A percentile compares a stretch with the other conserved stretches of the same genome.
These are phyloP conservation scores for Capromys pilorides DNA, from an alignment of 2,797 vertebrate genomes.

Conservation along the genomic window DNA sequence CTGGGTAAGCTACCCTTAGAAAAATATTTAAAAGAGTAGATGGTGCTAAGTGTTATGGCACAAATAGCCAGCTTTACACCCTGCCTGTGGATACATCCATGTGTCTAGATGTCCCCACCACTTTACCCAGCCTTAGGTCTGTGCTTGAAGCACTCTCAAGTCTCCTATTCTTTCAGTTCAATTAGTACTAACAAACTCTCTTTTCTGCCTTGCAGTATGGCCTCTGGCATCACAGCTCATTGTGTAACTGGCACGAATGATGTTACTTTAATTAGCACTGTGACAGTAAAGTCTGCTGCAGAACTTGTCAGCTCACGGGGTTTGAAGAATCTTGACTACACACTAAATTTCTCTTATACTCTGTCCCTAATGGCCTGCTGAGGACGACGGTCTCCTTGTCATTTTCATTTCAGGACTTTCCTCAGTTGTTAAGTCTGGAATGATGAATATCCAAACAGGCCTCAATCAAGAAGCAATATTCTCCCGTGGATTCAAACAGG, in stretches of 20 bases:
- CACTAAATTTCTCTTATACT: background rate
- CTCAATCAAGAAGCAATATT: background rate
- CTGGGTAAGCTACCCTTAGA: background rate
- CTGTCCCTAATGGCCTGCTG: background rate
- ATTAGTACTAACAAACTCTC: conserved; percentile 1
- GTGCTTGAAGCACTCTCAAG: background rate
- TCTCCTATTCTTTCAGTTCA: background rate
- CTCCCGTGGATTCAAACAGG: background rate
- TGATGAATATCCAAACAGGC: background rate
- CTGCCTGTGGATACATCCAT: background rate
- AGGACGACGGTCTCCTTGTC: background rate
- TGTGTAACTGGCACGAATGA: background rate
- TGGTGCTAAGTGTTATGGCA: background rate
- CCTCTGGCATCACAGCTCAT: background rate
- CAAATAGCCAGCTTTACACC: background rate
- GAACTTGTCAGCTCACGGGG: background rate
- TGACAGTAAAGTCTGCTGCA: background rate
- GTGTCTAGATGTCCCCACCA: too few species aligned
- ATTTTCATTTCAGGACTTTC: conserved; percentile 29
- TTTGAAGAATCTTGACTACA: background rate
- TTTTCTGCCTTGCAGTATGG: conserved; percentile 5
- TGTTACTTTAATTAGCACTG: conserved; percentile 46
- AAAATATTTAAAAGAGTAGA: background rate
- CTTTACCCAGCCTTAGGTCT: background rate
- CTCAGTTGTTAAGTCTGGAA: background rate